Evolutionary conservation across 2,888 invertebrate genomes (phyloP), one percentile per base, ranked within the genome.

Genomic region (Tuta absoluta): DNA sequence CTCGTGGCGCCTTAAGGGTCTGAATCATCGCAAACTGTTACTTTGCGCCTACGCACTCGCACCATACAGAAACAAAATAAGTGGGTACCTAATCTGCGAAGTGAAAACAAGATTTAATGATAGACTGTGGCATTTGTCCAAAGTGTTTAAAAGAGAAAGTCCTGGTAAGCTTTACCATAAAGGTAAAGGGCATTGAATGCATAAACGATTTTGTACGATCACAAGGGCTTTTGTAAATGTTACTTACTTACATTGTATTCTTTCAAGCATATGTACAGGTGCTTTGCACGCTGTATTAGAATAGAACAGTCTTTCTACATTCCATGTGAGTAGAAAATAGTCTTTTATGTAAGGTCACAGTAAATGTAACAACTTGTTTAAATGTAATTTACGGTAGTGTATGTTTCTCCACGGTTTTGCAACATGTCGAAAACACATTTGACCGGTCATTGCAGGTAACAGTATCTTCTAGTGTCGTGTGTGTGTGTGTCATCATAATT

Each of bases 1-100:
- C 56, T 33, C 14, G 8, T n/a, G 2, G 28, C 56, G n/a, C n/a
- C 10, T 28, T 56, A 33, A 28, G 17, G 8, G 8, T 17, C 56
- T 56, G 56, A 56, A 56, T 56, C 56, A 56, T 33, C 28, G 33
- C 56, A 28, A 56, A 17, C 56, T 5, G 33, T 56, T 56, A 56
- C 17, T 56, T 19, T 33, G 7, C 56, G 56, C 56, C 56, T 10
- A 56, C 56, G 56, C 24, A 56, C n/a, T 5, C 53, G 24, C 28
- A 3, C 7, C 14, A 33, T 56, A n/a, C 24, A 56, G 12, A 56
- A 56, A 56, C 56, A n/a, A 56, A 33, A 56, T n/a, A n/a, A 56
- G 19, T 17, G 21, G 23, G 19, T 19, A 45, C 33, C 33, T 48
- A 53, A 53, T 53, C 51, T 53, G 11, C n/a, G 3, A 56, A 56